Percentiles rank a stretch among this genome's conserved stretches.
Conservation (phyloP, 2,113 vertebrate species). For the Motacilla tschutschensis region DNA sequence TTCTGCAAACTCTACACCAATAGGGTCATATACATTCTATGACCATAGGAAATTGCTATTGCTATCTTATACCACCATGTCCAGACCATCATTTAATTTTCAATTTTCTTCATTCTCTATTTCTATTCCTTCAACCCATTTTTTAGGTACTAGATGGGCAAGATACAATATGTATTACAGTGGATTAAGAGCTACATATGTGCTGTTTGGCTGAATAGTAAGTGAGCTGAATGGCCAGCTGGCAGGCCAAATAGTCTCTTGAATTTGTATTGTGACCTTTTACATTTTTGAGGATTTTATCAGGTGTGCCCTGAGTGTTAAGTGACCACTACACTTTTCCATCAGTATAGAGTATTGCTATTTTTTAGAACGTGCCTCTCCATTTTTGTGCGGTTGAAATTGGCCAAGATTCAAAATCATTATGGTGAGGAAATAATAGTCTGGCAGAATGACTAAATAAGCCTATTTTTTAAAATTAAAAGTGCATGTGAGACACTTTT, state of each 20-base stretch:
- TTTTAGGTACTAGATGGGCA: background rate
- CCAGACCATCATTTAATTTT: background rate
- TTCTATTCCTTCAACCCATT: background rate
- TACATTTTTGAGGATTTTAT: background rate
- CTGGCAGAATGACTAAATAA: background rate
- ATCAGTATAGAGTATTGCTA: background rate
- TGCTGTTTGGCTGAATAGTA: background rate
- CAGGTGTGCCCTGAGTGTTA: background rate
- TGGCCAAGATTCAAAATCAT: background rate
- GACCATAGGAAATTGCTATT: background rate
- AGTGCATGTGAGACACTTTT: background rate
- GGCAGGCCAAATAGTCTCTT: background rate
- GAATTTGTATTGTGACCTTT: background rate
- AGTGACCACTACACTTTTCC: accelerated
- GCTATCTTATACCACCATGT: background rate
- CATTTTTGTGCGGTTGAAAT: background rate
- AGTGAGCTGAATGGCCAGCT: background rate
- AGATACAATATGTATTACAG: background rate
- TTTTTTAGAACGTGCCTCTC: background rate
- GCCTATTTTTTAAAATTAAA: background rate
- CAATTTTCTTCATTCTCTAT: background rate
- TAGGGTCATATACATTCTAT: background rate
- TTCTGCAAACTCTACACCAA: background rate
- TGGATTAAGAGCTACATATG: background rate
- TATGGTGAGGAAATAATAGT: background rate